Percentiles rank a stretch among this genome's conserved stretches.
phyloP scores from a whole-genome alignment of 2,797 vertebrate species.

The Diglossa cyanea region DNA sequence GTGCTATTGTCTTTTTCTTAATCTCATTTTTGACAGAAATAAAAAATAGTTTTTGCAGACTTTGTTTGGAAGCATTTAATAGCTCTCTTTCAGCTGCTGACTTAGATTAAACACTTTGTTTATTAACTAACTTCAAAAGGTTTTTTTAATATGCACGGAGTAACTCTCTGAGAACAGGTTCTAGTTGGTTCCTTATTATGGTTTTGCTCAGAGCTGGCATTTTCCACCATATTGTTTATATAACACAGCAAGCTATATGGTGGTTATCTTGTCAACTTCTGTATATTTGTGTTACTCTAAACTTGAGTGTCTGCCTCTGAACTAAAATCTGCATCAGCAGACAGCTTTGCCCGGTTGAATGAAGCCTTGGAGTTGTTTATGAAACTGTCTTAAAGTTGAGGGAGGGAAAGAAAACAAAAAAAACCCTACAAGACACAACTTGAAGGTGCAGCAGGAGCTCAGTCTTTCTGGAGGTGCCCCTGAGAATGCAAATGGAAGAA shows the following conservation, averaged over 20 bases:
- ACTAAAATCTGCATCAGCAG: neutral
- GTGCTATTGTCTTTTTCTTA: neutral
- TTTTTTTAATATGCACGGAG: neutral
- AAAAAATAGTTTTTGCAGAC: neutral
- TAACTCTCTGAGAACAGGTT: neutral
- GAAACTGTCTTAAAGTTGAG: neutral
- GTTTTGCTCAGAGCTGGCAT: neutral
- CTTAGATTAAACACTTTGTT: neutral
- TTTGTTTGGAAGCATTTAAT: neutral
- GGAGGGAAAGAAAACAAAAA: neutral
- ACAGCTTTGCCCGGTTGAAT: neutral
- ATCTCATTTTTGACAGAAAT: neutral
- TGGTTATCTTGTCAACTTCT: neutral
- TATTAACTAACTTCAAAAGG: neutral
- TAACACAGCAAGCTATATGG: neutral
- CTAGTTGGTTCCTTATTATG: neutral
- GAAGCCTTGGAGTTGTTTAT: neutral
- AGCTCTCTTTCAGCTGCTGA: neutral
- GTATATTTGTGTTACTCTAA: neutral
- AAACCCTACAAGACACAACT: neutral
- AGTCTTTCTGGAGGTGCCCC: neutral
- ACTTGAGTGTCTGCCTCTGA: neutral
- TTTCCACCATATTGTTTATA: neutral
- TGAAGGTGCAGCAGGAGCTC: neutral
- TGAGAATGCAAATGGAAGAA: neutral